Conservation (phyloP, 1,140 invertebrate species). For the Hyposmocoma kahamanoa region DNA sequence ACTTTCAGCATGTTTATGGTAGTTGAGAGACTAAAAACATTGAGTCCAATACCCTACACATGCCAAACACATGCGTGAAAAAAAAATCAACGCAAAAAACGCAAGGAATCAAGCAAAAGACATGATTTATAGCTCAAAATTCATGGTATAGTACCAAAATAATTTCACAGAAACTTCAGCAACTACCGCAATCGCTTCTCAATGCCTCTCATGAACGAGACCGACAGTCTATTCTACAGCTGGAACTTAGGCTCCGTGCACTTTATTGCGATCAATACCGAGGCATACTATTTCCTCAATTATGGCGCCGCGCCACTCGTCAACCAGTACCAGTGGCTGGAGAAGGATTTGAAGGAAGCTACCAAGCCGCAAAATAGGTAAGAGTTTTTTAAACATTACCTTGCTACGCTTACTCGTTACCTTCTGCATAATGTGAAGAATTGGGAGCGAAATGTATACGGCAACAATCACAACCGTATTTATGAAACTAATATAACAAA, state of each 20-base stretch:
- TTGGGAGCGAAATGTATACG: no score
- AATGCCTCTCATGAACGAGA: conserved; percentile 80
- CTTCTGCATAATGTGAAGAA: no score
- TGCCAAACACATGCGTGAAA: no score
- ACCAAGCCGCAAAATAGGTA: neutral
- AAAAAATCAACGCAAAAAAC: neutral
- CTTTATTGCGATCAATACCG: conserved; percentile 90
- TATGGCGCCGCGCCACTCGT: conserved; percentile 71
- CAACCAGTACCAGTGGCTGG: neutral
- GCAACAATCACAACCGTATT: no score
- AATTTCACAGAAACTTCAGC: conserved; percentile 82
- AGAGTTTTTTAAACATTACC: no score
- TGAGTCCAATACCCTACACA: no score
- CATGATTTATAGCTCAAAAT: neutral
- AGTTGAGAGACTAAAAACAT: neutral
- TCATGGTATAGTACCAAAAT: neutral
- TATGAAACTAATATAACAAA: no score
- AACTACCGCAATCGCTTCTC: conserved; percentile 88
- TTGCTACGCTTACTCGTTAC: no score
- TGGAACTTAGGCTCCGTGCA: conserved; percentile 93
- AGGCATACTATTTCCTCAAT: conserved; percentile 88
- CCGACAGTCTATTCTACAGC: conserved; percentile 87
- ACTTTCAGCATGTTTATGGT: neutral
- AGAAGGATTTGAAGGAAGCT: neutral
- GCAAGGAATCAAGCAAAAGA: neutral